Base-by-base conservation (phyloP, 2,113 vertebrate species). In the Tringa solitaria region DNA sequence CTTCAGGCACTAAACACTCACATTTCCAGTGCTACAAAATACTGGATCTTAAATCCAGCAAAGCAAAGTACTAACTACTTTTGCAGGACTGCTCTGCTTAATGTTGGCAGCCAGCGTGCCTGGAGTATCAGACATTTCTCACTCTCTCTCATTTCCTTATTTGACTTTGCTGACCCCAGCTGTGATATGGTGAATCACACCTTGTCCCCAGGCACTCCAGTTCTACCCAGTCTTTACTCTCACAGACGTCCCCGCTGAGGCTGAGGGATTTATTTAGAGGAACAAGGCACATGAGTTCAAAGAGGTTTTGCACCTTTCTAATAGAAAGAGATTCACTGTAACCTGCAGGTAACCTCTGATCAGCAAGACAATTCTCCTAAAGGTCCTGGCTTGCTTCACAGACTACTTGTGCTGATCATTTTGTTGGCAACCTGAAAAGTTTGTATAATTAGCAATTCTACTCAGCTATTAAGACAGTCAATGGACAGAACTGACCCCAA, bases 41-140 rank as follows among this genome's bases (percentile, higher is more conserved):
- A 37, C 32, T 30, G 68, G 30, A 50, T 90, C 53, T 74, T 79
- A 51, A 70, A 86, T 9, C 23, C 53, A 91, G 78, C 60, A 72
- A 57, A 53, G 48, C 30, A 43, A 82, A 73, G 69, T 5, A 14
- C 76, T 50, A n/a, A 70, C 65, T 12, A n/a, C 28, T 32, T 70
- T 13, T 32, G 6, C 69, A 67, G 80, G 26, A 45, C 76, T 75
- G 93, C 73, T 78, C 89, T 96, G 91, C 43, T 89, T 59, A 35
- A 4, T 46, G 86, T 92, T 94, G 84, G 84, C 89, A 94, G 86
- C 48, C 80, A 95, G 92, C 79, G 10, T 89, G 72, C 95, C 83
- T 86, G 64, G 4, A 59, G 14, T 77, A 86, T 84, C 86, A 92
- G 73, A 8, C 86, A 90, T 41, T 77, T 93, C 86, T 90, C 70